A percentile compares a stretch with the other conserved stretches of the same genome.
These are phyloP conservation scores for Galemys pyrenaicus DNA, from an alignment of 2,113 vertebrate species.

Conservation along the genomic window DNA sequence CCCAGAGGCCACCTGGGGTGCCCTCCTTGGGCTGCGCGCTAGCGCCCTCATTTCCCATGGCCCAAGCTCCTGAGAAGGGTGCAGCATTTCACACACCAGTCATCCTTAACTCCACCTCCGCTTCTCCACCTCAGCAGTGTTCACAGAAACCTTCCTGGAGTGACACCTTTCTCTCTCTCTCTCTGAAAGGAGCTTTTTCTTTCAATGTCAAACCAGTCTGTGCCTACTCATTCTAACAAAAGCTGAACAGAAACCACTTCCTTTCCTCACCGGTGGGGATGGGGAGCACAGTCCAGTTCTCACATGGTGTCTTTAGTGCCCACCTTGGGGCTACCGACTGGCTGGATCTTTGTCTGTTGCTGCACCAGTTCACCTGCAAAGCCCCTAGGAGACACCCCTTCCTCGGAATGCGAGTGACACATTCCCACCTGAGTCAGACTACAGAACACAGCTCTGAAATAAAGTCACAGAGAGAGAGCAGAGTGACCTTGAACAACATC, in stretches of 20 bases:
- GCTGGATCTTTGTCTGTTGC: fast-evolving
- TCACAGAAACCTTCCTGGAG: neutral
- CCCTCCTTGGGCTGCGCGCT: neutral
- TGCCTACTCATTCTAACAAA: fast-evolving
- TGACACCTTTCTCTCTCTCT: neutral
- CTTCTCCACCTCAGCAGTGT: no score
- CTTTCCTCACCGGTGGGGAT: fast-evolving
- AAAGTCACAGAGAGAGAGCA: neutral
- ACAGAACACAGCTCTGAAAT: neutral
- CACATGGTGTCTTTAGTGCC: fast-evolving
- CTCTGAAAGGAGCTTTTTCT: neutral
- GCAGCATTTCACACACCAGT: neutral
- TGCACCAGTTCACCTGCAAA: fast-evolving
- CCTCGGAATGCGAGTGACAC: fast-evolving
- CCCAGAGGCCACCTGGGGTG: neutral
- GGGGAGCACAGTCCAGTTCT: neutral
- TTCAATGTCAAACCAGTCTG: neutral
- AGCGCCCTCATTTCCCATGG: neutral
- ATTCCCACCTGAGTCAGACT: neutral
- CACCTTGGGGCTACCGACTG: neutral
- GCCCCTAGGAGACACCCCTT: neutral
- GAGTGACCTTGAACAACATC: neutral
- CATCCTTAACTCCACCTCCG: neutral
- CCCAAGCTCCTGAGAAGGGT: neutral
- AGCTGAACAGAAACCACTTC: neutral